A percentile compares a stretch with the other conserved stretches of the same genome.
phyloP scores from a whole-genome alignment of 2,888 invertebrate species.

The Pimpla rufipes region DNA sequence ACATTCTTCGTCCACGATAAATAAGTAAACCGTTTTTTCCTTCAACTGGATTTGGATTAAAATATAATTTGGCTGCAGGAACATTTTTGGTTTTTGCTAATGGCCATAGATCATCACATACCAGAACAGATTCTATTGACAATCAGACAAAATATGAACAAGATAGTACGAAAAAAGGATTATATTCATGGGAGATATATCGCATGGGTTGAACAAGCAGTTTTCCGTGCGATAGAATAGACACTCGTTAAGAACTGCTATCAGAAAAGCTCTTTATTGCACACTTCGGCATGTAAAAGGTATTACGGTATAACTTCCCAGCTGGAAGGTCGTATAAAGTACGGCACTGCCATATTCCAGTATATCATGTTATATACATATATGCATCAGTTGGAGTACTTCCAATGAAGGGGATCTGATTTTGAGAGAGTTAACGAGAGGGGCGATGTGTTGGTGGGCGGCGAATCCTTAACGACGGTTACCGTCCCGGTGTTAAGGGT shows the following conservation, averaged over 20 bases:
- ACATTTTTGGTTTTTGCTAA: too few relatives aligned
- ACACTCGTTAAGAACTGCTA: constrained; percentile 15
- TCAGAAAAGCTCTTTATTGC: constrained; percentile 17
- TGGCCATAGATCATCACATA: too few relatives aligned
- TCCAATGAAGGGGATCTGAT: constrained; percentile 34
- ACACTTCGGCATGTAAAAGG: background rate
- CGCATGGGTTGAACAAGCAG: background rate
- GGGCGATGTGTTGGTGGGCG: background rate
- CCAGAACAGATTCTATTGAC: too few relatives aligned
- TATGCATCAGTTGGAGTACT: constrained; percentile 6
- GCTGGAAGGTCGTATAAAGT: constrained; percentile 23
- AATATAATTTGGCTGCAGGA: too few relatives aligned
- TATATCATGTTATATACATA: background rate
- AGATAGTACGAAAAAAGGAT: too few relatives aligned
- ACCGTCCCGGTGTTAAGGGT: constrained; percentile 22
- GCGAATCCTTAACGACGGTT: constrained; percentile 10
- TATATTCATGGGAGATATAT: too few relatives aligned
- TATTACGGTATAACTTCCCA: constrained; percentile 29
- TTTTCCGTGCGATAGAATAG: background rate
- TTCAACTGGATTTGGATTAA: too few relatives aligned
- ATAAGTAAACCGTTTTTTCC: too few relatives aligned
- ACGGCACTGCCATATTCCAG: constrained; percentile 10
- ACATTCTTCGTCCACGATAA: too few relatives aligned
- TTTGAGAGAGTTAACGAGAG: constrained; percentile 26
- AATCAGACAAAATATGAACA: too few relatives aligned